phyloP scores from a whole-genome alignment of 2,113 vertebrate species.

The Archilochus colubris region DNA sequence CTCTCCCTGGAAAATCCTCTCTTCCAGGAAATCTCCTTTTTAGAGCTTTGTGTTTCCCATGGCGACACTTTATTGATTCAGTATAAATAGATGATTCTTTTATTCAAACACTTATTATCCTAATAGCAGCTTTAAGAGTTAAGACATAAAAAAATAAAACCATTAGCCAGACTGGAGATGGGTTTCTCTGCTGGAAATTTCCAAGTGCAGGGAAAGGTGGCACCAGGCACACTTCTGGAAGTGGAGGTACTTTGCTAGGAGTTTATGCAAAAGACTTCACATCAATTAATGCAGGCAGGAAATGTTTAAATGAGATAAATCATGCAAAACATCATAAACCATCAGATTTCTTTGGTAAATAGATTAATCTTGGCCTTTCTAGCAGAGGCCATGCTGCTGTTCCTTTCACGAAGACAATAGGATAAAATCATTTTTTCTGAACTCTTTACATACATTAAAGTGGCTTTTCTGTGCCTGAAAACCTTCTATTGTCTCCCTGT shows the following conservation, averaged over 20 bases:
- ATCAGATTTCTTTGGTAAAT: background rate
- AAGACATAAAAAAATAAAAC: background rate
- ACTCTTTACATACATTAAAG: conserved; percentile 63
- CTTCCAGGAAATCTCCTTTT: background rate
- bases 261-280: background rate
- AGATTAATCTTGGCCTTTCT: background rate
- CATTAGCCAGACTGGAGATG: background rate
- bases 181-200: background rate
- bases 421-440: conserved; percentile 22
- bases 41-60: conserved; percentile 11
- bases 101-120: conserved; percentile 22
- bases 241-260: background rate
- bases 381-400: background rate
- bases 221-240: background rate
- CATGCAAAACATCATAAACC: background rate
- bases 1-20: background rate
- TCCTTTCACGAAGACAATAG: background rate
- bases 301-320: background rate
- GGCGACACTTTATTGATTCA: background rate
- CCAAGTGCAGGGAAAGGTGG: background rate
- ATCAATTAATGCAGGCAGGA: background rate
- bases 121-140: background rate
- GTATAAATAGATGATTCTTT: conserved; percentile 29
- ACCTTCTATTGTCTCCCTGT: conserved; percentile 53
- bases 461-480: conserved; percentile 67